These are phyloP conservation scores for Anarsia innoxiella DNA, from an alignment of 2,888 invertebrate genomes.

Conservation along the genomic window DNA sequence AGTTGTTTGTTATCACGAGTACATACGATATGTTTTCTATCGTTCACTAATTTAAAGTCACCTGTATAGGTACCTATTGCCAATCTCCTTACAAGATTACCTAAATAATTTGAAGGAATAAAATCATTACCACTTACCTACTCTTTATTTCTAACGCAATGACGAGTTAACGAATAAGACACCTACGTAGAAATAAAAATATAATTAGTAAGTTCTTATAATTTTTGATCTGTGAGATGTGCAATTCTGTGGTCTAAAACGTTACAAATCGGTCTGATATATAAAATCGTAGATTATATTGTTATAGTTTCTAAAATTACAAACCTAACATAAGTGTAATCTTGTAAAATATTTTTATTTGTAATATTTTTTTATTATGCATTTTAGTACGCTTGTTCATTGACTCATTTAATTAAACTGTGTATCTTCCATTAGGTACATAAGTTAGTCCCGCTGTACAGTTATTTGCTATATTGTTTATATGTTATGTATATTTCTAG, in stretches of 20 bases:
- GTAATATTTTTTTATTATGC: background rate
- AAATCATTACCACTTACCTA: too few species aligned
- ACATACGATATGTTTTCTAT: too few species aligned
- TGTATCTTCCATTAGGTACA: conserved; percentile 65
- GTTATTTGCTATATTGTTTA: conserved; percentile 39
- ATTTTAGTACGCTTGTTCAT: conserved; percentile 18
- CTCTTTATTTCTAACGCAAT: too few species aligned
- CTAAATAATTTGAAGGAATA: too few species aligned
- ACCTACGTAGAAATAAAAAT: conserved; percentile 10
- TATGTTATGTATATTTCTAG: conserved; percentile 27
- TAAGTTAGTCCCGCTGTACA: conserved; percentile 44
- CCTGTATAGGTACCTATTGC: too few species aligned
- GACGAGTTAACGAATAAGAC: too few species aligned
- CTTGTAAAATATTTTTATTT: background rate
- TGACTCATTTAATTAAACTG: conserved; percentile 28
- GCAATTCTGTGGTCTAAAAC: conserved; percentile 20
- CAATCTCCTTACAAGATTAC: too few species aligned
- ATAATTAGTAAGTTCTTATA: too few species aligned
- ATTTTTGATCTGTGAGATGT: conserved; percentile 8
- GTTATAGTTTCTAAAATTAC: conserved; percentile 2
- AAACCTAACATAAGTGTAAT: background rate
- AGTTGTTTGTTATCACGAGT: too few species aligned
- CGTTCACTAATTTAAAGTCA: too few species aligned
- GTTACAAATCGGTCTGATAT: conserved; percentile 19
- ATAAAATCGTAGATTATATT: conserved; percentile 9